A percentile compares a stretch with the other conserved stretches of the same genome.
These are phyloP conservation scores for Drosophila ananassae DNA, from an alignment of 1,140 invertebrate species.

Conservation along the genomic window DNA sequence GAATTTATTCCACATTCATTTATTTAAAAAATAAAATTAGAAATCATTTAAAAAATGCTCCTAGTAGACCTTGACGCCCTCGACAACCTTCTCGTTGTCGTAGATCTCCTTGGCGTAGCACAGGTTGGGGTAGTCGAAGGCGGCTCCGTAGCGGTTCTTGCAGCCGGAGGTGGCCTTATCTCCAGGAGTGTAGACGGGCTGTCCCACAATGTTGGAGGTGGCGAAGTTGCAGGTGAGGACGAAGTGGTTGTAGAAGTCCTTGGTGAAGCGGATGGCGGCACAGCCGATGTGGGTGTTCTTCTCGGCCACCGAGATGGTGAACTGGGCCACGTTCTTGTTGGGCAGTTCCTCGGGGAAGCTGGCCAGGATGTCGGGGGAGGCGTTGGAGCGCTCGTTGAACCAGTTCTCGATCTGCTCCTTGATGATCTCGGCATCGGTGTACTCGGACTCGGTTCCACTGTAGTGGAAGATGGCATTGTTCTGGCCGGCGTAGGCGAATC, in stretches of 20 bases:
- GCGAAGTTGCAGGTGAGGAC: constrained; percentile 63
- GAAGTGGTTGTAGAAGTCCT: constrained; percentile 65
- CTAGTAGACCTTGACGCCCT: constrained; percentile 29
- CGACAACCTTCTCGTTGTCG: constrained; percentile 59
- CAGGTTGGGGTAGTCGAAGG: constrained; percentile 54
- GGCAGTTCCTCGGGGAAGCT: constrained; percentile 63
- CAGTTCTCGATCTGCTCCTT: constrained; percentile 73
- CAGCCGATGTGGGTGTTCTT: constrained; percentile 64
- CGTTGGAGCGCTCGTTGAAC: constrained; percentile 57
- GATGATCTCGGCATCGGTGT: constrained; percentile 60
- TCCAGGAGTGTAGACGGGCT: constrained; percentile 58
- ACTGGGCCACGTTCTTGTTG: constrained; percentile 60
- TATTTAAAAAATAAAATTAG: background rate
- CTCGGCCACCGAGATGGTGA: constrained; percentile 60
- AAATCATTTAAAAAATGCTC: background rate
- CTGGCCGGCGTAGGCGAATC: constrained; percentile 70
- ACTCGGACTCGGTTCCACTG: constrained; percentile 56
- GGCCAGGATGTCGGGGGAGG: constrained; percentile 52
- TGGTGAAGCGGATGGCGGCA: constrained; percentile 54
- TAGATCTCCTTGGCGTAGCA: constrained; percentile 71
- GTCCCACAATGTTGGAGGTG: constrained; percentile 53
- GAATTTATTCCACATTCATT: constrained; percentile 24
- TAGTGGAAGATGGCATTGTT: constrained; percentile 71
- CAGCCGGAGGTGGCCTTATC: constrained; percentile 56
- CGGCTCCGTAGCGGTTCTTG: constrained; percentile 60